phyloP scores from a whole-genome alignment of 2,888 invertebrate genomes.

The Macrosoma leucophasiata region DNA sequence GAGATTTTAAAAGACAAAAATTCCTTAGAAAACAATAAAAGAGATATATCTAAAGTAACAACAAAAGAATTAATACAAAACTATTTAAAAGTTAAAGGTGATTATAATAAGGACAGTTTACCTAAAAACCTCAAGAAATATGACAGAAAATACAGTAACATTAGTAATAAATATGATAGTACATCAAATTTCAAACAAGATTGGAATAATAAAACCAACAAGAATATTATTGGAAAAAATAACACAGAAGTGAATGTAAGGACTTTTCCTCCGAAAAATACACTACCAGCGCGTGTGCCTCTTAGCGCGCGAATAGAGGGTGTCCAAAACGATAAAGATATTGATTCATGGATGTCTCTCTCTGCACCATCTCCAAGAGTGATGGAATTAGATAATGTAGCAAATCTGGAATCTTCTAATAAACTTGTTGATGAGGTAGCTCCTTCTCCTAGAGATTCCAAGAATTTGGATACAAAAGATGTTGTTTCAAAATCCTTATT shows the following conservation, averaged over 20 bases:
- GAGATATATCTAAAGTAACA: conserved; percentile 57
- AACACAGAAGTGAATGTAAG: conserved; percentile 32
- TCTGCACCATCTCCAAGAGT: conserved; percentile 55
- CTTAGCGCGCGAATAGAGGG: conserved; percentile 59
- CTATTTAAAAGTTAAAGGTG: conserved; percentile 63
- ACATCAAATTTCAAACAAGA: conserved; percentile 39
- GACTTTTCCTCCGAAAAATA: conserved; percentile 47
- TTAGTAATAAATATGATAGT: conserved; percentile 35
- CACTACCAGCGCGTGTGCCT: conserved; percentile 42
- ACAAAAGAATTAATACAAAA: conserved; percentile 66
- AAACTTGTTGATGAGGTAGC: no score
- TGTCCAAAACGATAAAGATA: conserved; percentile 62
- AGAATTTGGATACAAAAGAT: conserved; percentile 22
- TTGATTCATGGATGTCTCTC: conserved; percentile 70
- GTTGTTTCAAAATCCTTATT: conserved; percentile 3
- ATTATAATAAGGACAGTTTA: conserved; percentile 35
- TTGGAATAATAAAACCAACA: conserved; percentile 50
- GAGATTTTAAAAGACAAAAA: conserved; percentile 32
- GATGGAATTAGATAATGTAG: conserved; percentile 35
- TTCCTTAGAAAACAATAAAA: conserved; percentile 36
- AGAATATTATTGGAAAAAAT: conserved; percentile 31
- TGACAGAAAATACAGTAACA: conserved; percentile 45
- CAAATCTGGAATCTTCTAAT: conserved; percentile 21
- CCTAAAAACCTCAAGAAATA: conserved; percentile 41
- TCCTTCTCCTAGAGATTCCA: conserved; percentile 18